Base-by-base conservation (phyloP, 2,888 invertebrate genomes). In the Ctena decussata region DNA sequence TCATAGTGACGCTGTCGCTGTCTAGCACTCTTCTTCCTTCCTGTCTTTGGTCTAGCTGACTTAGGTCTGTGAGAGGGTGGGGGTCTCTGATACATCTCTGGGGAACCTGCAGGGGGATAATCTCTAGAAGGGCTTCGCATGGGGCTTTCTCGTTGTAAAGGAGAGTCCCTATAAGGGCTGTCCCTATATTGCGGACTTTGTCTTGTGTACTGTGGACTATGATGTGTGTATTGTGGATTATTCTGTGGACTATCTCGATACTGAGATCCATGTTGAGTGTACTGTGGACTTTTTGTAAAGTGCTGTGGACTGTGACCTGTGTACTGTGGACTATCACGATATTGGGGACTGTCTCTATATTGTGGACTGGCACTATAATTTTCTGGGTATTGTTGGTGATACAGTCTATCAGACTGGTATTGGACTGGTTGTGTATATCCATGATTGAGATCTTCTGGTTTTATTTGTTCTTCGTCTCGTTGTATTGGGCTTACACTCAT, bases 31-130 rank as follows among this genome's bases (percentile, higher is more conserved):
- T 89, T 89, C 84, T 81, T 86, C 18, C 89, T 65, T 3, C 80
- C 86, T 12, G 89, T 86, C 49, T 82, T 84, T n/a, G 89, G 89
- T 32, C 89, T 76, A 11, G 89, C 86, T 12, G 89, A 89, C 49
- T 89, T 89, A 12, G 89, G 89, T 65, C 89, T 71, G n/a, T 81
- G 89, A 5, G 84, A 81, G 27, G 81, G 85, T 35, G 85, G 82
- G 0, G 85, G 85, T n/a, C 87, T 72, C 1, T 71, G 69, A 24
- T 76, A 60, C 41, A 57, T 49, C 30, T 81, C 80, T 18, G 77
- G 85, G 12, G 81, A 80, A 21, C 81, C 84, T 30, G 85, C 35
- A n/a, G 74, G 35, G n/a, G n/a, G n/a, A n/a, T n/a, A n/a, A n/a
- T n/a, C n/a, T n/a, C n/a, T n/a, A n/a, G n/a, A n/a, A 1, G 65